A percentile compares a stretch with the other conserved stretches of the same genome.
These are phyloP conservation scores for Barypeithes pellucidus DNA, from an alignment of 2,888 invertebrate genomes.

Conservation along the genomic window DNA sequence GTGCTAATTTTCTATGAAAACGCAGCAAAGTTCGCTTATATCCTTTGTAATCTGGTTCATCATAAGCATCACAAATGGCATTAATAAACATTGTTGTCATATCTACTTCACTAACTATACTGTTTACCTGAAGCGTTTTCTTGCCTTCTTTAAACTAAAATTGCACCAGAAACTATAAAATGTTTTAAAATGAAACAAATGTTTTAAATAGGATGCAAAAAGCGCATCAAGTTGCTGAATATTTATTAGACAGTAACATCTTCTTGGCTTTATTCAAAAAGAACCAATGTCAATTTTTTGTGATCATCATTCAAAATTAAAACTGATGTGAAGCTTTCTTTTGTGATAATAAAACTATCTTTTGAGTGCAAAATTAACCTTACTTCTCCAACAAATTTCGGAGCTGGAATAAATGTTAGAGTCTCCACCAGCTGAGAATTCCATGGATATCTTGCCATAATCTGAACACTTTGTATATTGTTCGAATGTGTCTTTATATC, in stretches of 20 bases:
- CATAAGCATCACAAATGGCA: conserved; percentile 75
- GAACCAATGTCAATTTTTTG: too few species aligned
- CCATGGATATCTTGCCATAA: conserved; percentile 78
- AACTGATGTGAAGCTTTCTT: too few species aligned
- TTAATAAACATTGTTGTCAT: conserved; percentile 74
- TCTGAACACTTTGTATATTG: conserved; percentile 73
- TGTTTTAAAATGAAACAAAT: neutral
- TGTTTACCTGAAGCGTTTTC: conserved; percentile 66
- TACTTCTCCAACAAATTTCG: conserved; percentile 26
- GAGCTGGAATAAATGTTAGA: conserved; percentile 68
- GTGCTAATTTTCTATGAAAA: conserved; percentile 82
- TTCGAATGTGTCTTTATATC: conserved; percentile 73
- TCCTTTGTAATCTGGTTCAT: conserved; percentile 71
- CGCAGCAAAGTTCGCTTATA: conserved; percentile 71
- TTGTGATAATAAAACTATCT: too few species aligned
- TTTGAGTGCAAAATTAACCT: neutral
- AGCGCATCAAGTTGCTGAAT: too few species aligned
- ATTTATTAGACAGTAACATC: too few species aligned
- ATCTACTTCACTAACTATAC: conserved; percentile 71
- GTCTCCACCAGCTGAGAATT: conserved; percentile 78
- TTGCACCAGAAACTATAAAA: conserved; percentile 40
- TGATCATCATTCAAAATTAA: too few species aligned
- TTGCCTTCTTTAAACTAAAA: conserved; percentile 67
- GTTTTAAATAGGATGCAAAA: too few species aligned
- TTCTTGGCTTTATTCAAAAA: too few species aligned